Base-by-base conservation (phyloP, 2,113 vertebrate genomes). In the Octodon degus region DNA sequence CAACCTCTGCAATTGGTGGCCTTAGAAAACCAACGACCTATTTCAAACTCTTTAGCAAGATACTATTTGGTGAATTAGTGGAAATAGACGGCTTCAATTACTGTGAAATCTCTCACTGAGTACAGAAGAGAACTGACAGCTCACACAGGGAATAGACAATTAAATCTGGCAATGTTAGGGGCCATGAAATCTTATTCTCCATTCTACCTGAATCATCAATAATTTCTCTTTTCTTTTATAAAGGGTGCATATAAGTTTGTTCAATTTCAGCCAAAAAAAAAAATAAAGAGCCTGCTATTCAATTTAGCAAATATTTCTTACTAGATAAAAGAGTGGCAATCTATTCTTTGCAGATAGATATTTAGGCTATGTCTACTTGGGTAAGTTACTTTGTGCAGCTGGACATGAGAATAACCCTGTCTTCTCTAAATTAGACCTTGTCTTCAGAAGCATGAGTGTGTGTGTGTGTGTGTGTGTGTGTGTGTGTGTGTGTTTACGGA, bases 161-260 rank as follows among this genome's bases (percentile, higher is more conserved):
- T 10, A 58, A 3, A 72, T 34, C 9, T 76, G 68, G n/a, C 32
- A 70, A 11, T 62, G 19, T 25, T 72, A 60, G 3, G 87, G 82
- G 89, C 17, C 19, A 50, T 24, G 13, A 0, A 40, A 19, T 72
- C n/a, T 37, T 37, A 85, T 62, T 82, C 60, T 40, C 58, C 30
- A 86, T 50, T 60, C 16, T 65, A 30, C 0, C 8, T 53, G 24
- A 24, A 85, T 72, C 2, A 63, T 50, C 27, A 70, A 0, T 93
- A 50, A 76, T 19, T 68, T 96, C 32, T 92, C 19, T 94, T 83
- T 32, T 91, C 22, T 19, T 84, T 63, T 89, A 19, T 87, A 20
- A 80, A 53, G 34, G 58, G 2, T 81, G n/a, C 7, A 60, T 13
- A 0, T 70, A 93, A 67, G 8, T 92, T 43, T 79, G 4, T 94